Percentiles rank a stretch among this genome's conserved stretches.
Evolutionary conservation across 2,888 invertebrate genomes (phyloP).

Genomic region (Netelia melanura): DNA sequence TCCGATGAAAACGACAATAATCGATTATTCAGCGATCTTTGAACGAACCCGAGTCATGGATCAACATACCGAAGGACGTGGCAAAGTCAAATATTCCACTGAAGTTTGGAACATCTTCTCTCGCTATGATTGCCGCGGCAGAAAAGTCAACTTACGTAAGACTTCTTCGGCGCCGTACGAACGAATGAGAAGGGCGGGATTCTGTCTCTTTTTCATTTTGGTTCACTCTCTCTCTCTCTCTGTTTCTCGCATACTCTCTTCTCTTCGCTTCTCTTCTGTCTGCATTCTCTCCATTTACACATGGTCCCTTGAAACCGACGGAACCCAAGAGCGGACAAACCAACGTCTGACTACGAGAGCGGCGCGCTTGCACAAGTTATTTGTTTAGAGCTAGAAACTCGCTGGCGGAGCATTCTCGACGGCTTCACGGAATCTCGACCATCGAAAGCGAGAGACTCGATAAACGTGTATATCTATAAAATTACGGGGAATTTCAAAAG

Average conservation of each 20-base stretch:
- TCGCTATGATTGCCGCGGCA: slow-evolving; percentile 21
- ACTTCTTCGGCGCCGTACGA: neutral
- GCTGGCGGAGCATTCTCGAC: slow-evolving; percentile 50
- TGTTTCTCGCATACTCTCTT: neutral
- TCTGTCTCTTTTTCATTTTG: neutral
- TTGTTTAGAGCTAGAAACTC: slow-evolving; percentile 63
- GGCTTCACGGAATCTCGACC: slow-evolving; percentile 59
- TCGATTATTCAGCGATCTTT: slow-evolving; percentile 7
- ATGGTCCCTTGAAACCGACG: slow-evolving; percentile 45
- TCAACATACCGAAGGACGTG: neutral
- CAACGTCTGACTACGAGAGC: slow-evolving; percentile 30
- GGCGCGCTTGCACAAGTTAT: slow-evolving; percentile 62
- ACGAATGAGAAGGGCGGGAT: slow-evolving; percentile 19
- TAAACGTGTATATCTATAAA: slow-evolving; percentile 15
- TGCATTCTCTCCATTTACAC: slow-evolving; percentile 45
- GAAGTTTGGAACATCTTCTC: slow-evolving; percentile 8
- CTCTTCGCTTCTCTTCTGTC: slow-evolving; percentile 8
- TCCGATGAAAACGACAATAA: neutral
- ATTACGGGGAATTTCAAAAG: slow-evolving; percentile 39
- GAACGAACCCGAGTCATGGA: neutral
- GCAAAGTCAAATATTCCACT: slow-evolving; percentile 24
- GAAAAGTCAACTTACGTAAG: slow-evolving; percentile 48
- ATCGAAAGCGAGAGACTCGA: slow-evolving; percentile 18
- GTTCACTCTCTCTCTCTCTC: neutral
- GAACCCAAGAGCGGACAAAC: slow-evolving; percentile 23